Conservation (phyloP, 2,888 invertebrate species). For the Machimus atricapillus region DNA sequence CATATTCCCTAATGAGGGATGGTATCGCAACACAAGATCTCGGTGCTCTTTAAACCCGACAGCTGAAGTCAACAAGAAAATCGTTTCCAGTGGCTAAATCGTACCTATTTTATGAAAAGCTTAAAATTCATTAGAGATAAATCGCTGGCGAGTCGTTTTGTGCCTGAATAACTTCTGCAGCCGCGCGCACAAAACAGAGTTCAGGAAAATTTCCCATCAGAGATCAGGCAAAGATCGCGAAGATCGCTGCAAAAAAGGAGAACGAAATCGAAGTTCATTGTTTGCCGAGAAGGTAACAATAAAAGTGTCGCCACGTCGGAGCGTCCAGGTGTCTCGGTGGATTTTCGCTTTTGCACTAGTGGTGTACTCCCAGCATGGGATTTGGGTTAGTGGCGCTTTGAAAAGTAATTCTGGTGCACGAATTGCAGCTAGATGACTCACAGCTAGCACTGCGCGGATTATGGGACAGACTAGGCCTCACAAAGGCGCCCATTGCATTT, state of each 20-base stretch:
- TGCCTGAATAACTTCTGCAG: not conserved
- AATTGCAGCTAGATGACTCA: slow-evolving; percentile 36
- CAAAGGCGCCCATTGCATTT: slow-evolving; percentile 39
- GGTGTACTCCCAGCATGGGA: slow-evolving; percentile 34
- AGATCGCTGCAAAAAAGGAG: slow-evolving; percentile 27
- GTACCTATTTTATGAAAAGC: not conserved
- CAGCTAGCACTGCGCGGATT: not conserved
- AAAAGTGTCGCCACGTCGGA: slow-evolving; percentile 38
- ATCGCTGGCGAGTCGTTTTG: not conserved
- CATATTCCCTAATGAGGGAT: slow-evolving; percentile 6
- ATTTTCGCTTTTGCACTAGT: slow-evolving; percentile 36
- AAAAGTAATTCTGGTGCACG: slow-evolving; percentile 33
- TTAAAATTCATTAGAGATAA: slow-evolving; percentile 28
- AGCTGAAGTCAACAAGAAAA: not conserved
- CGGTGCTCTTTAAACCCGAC: not conserved
- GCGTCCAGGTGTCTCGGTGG: slow-evolving; percentile 36
- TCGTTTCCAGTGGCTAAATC: slow-evolving; percentile 13
- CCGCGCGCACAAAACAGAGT: not conserved
- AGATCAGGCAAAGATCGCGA: slow-evolving; percentile 33
- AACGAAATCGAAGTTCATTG: slow-evolving; percentile 38
- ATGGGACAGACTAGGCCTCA: slow-evolving; percentile 33
- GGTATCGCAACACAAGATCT: not conserved
- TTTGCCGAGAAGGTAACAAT: slow-evolving; percentile 31
- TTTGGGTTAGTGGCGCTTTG: slow-evolving; percentile 40
- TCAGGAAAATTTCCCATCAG: slow-evolving; percentile 24